Conservation (phyloP, 2,888 invertebrate genomes). For the Lepidochitona cinerea region DNA sequence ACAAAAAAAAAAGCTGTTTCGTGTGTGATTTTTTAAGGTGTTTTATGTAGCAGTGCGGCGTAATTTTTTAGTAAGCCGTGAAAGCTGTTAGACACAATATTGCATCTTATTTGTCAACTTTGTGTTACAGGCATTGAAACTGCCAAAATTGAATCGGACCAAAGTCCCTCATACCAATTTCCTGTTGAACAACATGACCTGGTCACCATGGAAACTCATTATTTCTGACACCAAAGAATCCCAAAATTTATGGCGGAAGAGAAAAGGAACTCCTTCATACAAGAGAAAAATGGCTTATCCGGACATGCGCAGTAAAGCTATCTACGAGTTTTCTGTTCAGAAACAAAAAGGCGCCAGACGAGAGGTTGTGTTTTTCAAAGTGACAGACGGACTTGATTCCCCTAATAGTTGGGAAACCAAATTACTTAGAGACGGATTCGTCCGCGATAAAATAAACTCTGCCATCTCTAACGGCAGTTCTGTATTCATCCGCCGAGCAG, state of each 20-base stretch:
- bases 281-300: neutral
- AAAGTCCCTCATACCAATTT: constrained; percentile 32
- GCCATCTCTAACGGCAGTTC: neutral
- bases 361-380: neutral
- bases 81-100: no score
- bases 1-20: no score
- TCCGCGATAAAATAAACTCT: neutral
- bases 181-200: constrained; percentile 31
- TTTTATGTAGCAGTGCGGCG: no score
- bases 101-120: no score
- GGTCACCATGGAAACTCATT: constrained; percentile 42
- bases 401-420: neutral
- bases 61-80: no score
- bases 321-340: constrained; percentile 4
- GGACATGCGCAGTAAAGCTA: neutral
- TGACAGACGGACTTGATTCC: neutral
- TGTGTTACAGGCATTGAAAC: no score
- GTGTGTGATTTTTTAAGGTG: no score
- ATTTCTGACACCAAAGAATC: constrained; percentile 12
- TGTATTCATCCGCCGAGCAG: neutral
- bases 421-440: neutral
- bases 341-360: neutral
- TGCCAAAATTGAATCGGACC: constrained; percentile 4
- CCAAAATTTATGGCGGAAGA: neutral
- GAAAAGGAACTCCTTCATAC: neutral